These are phyloP conservation scores for Micronisus gabar DNA, from an alignment of 2,113 vertebrate species.

Conservation along the genomic window DNA sequence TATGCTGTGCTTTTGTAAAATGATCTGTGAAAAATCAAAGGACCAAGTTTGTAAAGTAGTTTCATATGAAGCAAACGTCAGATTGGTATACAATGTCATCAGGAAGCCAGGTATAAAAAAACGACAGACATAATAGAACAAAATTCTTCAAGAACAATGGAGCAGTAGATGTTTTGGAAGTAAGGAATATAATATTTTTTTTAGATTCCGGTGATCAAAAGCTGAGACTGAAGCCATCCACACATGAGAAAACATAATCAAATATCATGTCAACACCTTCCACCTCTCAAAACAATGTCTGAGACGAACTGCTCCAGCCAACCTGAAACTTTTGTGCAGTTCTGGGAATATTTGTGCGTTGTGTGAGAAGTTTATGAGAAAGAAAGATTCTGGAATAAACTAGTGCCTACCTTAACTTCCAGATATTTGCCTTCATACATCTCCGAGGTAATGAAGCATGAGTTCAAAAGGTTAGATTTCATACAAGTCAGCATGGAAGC, in stretches of 20 bases:
- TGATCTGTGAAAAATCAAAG: background rate
- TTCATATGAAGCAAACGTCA: background rate
- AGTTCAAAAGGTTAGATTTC: conserved; percentile 28
- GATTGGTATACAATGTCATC: background rate
- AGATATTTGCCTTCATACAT: background rate
- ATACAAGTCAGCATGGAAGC: background rate
- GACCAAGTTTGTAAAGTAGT: background rate
- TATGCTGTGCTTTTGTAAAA: background rate
- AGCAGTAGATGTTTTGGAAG: background rate
- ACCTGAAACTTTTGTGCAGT: background rate
- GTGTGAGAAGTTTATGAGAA: background rate
- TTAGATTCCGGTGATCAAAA: background rate
- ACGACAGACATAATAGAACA: rapidly evolving
- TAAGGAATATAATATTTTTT: background rate
- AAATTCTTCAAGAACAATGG: background rate
- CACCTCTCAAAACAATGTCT: background rate
- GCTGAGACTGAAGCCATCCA: background rate
- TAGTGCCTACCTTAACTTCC: background rate
- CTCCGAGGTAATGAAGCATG: background rate
- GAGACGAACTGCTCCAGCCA: background rate
- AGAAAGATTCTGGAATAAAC: background rate
- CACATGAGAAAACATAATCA: background rate
- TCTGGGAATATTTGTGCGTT: background rate
- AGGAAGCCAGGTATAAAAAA: background rate
- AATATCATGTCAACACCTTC: background rate